Base-by-base conservation (phyloP, 2,113 vertebrate genomes). In the Poeciliopsis occidentalis region DNA sequence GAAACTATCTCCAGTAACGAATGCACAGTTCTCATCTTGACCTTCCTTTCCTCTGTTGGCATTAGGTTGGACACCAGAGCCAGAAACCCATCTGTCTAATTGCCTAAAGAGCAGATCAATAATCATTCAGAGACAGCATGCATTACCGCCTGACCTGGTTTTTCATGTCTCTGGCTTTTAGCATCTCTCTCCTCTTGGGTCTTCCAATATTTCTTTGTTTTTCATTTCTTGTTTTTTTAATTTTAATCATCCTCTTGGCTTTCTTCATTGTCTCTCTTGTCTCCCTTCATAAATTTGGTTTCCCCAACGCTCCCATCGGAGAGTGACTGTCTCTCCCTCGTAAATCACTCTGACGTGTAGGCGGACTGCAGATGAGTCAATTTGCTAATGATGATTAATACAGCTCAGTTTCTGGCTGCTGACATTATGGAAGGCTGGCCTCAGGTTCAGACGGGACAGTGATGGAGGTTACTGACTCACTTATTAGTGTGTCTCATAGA, bases 81-180 rank as follows among this genome's bases (percentile, higher is more conserved):
- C 76, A 70, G 82, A 85, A 84, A 74, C 69, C 60, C 78, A 88
- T 84, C 82, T 61, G 80, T 73, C 78, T 84, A 86, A 90, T 85
- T 88, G 78, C 84, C 15, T 29, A n/a, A 72, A 85, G 80, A 71
- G 77, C 76, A n/a, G 71, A 90, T 91, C 90, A 77, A 89, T 91
- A 83, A 79, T 54, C 51, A 72, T 67, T 75, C 54, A 66, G 44
- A 24, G 17, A 73, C 57, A 74, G 76, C 60, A 32, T 54, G 41
- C 80, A 76, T 64, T 69, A 68, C 64, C n/a, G 24, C 62, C 84
- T 71, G 79, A 75, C 83, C 85, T 85, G 85, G 64, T 89, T 83
- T 86, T 61, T 76, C 67, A 60, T 19, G 26, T 80, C 67, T 76
- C 64, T 24, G 44, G 24, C 51, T 75, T 71, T 62, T 64, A 68